Evolutionary conservation across 2,113 vertebrate genomes (phyloP), one percentile per base, ranked within the genome.

Genomic region (Pandion haliaetus): DNA sequence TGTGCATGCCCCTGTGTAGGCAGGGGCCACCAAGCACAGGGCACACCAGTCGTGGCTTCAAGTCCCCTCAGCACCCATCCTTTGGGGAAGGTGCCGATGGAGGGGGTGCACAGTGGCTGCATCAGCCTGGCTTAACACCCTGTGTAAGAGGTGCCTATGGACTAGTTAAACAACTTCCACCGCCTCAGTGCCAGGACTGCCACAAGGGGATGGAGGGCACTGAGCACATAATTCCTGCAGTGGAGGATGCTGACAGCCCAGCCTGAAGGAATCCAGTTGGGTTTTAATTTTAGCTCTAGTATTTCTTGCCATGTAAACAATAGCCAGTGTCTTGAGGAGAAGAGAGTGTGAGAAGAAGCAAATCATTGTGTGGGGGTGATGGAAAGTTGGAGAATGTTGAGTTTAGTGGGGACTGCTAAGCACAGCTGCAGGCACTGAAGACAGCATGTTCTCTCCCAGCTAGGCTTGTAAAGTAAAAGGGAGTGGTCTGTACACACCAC

Each of bases 271-370:
- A 82, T 69, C 28, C 70, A 77, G 58, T 84, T 58, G 29, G 5
- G 50, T 69, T 95, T 93, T 50, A 76, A 76, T 85, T 95, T 66
- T 81, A 90, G n/a, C 17, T 93, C 28, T 72, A 82, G 29, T 66
- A 40, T 94, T 88, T 91, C 77, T 89, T 94, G 50, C 62, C 58
- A 12, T 82, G 63, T 95, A 96, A 96, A 94, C 84, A 96, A 82
- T 73, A 93, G 59, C 45, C 34, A 42, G 15, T 47, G n/a, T 91
- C 74, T 89, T 88, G 54, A 92, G 78, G 26, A 95, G 71, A 85
- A 81, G 45, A 70, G 62, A 42, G 24, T 71, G 50, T 84, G 78
- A 88, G 85, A 95, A 91, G 86, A 29, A 79, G 65, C 57, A 95
- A 94, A 80, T 96, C 49, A 66, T 73, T 86, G 24, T 66, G 16